Conservation (phyloP, 2,113 vertebrate genomes). For the Formicarius rufipectus region DNA sequence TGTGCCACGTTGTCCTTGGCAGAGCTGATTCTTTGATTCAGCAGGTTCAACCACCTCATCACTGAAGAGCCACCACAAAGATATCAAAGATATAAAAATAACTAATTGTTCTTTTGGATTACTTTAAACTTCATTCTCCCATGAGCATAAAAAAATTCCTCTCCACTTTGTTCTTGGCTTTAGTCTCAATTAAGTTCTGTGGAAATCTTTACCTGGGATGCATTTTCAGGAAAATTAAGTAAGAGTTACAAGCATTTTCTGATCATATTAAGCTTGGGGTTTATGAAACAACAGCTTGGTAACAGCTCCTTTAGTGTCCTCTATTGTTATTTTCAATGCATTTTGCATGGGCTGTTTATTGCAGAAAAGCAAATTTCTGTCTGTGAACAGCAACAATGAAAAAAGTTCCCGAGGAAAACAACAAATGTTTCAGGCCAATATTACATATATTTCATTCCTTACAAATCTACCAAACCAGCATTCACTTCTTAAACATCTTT, state of each 20-base stretch:
- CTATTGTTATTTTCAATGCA: background rate
- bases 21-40: background rate
- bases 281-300: slow-evolving; percentile 22
- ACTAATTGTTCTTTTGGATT: background rate
- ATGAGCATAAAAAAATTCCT: background rate
- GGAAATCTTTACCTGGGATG: background rate
- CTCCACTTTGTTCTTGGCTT: background rate
- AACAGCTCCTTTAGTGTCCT: slow-evolving; percentile 3
- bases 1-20: background rate
- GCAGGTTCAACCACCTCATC: background rate
- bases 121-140: background rate
- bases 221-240: slow-evolving; percentile 5
- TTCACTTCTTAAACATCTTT: background rate
- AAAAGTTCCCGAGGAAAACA: background rate
- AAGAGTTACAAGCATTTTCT: slow-evolving; percentile 1
- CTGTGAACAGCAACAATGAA: background rate
- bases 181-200: background rate
- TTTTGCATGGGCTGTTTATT: slow-evolving; percentile 37
- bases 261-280: background rate
- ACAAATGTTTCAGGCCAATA: background rate
- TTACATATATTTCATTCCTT: background rate
- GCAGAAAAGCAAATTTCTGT: background rate
- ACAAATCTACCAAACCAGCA: background rate
- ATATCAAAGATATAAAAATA: background rate
- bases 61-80: background rate